phyloP scores from a whole-genome alignment of 2,797 vertebrate species.

The Mormyrops boulengeri region DNA sequence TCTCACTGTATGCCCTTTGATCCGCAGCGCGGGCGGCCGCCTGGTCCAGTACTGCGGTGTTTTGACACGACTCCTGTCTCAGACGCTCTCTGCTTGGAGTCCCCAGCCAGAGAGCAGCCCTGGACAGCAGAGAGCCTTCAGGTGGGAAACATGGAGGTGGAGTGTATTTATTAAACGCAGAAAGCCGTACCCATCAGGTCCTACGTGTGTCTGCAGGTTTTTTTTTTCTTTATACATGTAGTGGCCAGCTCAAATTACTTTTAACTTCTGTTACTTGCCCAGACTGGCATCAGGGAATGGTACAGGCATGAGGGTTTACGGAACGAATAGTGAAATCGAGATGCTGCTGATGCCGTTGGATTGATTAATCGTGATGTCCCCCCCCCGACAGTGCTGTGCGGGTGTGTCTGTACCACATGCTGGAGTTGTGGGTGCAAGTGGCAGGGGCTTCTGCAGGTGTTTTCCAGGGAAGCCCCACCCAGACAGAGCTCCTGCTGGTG shows the following conservation, averaged over 20 bases:
- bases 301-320: not conserved
- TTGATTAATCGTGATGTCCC: not conserved
- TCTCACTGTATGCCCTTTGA: not conserved
- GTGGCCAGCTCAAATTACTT: not conserved
- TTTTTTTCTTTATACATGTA: not conserved
- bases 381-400: conserved; percentile 59
- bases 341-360: not conserved
- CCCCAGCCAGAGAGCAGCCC: conserved; percentile 53
- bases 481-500: conserved; percentile 70
- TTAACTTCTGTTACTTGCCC: not conserved
- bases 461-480: conserved; percentile 68
- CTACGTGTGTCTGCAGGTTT: not conserved
- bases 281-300: not conserved
- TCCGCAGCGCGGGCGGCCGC: conserved; percentile 48
- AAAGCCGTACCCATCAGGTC: not conserved
- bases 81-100: conserved; percentile 73
- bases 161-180: not conserved
- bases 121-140: conserved; percentile 79
- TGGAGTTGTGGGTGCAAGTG: conserved; percentile 76
- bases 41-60: conserved; percentile 70
- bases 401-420: conserved; percentile 64
- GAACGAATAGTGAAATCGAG: not conserved
- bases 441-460: conserved; percentile 64
- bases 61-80: conserved; percentile 74
- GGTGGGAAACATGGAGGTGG: conserved; percentile 47